A percentile compares a stretch with the other conserved stretches of the same genome.
Evolutionary conservation across 2,888 invertebrate species (phyloP).

Genomic region (Mesodorylaimus sp.): DNA sequence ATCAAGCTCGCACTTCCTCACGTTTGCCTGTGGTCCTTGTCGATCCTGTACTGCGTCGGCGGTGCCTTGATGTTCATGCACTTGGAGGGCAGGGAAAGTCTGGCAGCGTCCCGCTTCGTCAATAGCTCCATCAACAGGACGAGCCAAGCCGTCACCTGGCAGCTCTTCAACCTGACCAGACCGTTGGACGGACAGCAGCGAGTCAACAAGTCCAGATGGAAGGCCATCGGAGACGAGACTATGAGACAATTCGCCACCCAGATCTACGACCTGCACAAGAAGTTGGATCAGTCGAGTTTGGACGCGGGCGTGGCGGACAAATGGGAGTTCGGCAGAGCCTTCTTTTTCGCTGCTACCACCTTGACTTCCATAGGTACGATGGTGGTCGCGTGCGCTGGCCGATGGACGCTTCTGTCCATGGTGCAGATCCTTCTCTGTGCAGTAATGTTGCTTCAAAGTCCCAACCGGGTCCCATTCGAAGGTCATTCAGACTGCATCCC

Average conservation of each 20-base stretch:
- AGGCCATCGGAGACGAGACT: not conserved
- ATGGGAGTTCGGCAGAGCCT: not conserved
- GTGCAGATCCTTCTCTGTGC: not conserved
- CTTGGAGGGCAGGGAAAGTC: too few relatives aligned
- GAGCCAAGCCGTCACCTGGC: not conserved
- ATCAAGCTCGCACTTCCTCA: not conserved
- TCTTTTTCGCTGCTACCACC: not conserved
- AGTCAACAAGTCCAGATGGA: not conserved
- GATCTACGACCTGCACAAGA: too few relatives aligned
- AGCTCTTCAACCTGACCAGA: not conserved
- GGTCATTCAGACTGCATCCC: not conserved
- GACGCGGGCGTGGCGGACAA: not conserved
- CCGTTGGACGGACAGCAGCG: not conserved
- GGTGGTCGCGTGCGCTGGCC: not conserved
- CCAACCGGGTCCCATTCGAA: not conserved
- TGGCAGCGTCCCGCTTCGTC: too few relatives aligned
- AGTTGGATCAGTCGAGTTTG: too few relatives aligned
- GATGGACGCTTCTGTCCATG: not conserved
- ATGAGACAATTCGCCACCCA: too few relatives aligned
- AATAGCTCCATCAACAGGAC: not conserved
- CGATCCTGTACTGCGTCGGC: not conserved
- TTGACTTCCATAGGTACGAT: not conserved
- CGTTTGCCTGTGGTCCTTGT: not conserved
- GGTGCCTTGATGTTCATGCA: not conserved
- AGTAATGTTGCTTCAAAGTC: not conserved